These are phyloP conservation scores for Ahaetulla prasina DNA, from an alignment of 2,113 vertebrate genomes.

Conservation along the genomic window DNA sequence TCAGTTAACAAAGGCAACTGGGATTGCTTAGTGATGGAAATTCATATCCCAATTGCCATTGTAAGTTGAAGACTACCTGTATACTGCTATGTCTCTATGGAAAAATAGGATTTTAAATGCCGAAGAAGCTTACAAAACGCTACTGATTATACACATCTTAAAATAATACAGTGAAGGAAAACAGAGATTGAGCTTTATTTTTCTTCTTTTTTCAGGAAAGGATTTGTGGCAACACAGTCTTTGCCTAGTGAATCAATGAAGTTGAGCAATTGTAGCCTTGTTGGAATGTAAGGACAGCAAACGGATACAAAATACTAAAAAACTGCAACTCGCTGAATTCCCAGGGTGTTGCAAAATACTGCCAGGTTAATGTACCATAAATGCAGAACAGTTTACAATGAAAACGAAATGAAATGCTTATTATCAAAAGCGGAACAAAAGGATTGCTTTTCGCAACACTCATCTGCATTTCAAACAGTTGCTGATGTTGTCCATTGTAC, in stretches of 20 bases:
- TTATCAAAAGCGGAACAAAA: neutral
- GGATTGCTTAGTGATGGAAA: neutral
- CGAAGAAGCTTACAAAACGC: neutral
- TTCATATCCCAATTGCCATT: neutral
- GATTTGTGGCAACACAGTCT: neutral
- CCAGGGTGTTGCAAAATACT: neutral
- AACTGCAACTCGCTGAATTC: neutral
- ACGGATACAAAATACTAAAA: neutral
- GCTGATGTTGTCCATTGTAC: neutral
- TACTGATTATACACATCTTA: neutral
- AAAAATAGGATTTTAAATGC: neutral
- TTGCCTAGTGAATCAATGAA: neutral
- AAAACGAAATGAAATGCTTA: neutral
- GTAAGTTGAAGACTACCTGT: neutral
- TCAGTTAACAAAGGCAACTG: neutral
- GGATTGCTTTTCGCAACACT: neutral
- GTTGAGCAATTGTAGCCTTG: neutral
- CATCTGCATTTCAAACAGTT: neutral
- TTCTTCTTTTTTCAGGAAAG: neutral
- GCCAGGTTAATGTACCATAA: neutral
- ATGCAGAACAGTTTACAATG: neutral
- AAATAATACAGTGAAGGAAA: neutral
- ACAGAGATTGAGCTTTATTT: neutral
- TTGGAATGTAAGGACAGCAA: neutral
- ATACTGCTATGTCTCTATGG: neutral